Base-by-base conservation (phyloP, 2,888 invertebrate species). In the Chrysolina haemoptera region DNA sequence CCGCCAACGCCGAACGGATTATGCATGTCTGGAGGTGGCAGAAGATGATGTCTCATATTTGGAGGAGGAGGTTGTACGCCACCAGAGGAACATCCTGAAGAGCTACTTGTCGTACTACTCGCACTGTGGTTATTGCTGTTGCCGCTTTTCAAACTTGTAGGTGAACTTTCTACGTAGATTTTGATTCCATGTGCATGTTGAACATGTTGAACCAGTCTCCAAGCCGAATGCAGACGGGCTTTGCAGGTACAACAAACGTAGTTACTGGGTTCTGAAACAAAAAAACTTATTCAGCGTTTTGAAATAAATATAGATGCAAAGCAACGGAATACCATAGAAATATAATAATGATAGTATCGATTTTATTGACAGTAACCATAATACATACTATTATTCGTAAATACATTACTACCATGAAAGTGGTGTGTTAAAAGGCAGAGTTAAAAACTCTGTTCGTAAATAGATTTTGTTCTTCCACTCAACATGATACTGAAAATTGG, bases 211-310 rank as follows among this genome's bases (percentile, higher is more conserved):
- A 98, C 92, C 76, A 98, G 90, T 73, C 95, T 92, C 98, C 98
- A 98, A 9, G 98, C 98, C n/a, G 97, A 97, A 82, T 94, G 94
- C 82, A 96, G 93, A 66, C 95, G 93, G 78, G 95, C 94, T 85
- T 97, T 96, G 90, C 98, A 98, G 80, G 97, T 97, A 63, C 95
- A 95, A 86, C 98, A 98, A 80, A 96, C 94, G 88, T 97, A 95
- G 90, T 95, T 96, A 89, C 95, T 95, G 79, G 98, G 98, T 89
- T 98, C 98, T 97, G 94, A 77, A 92, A 92, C 88, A 89, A 83
- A 85, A 76, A 78, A 66, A 14, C 1, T 4, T 14, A 43, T 1
- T 43, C 14, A 43, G 43, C 1, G 14, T 1, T 43, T 12, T 3
- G 35, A 35, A 35, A 35, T 35, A 0, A 8, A 35, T 6, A 35